These are phyloP conservation scores for Muntiacus muntjak DNA, from an alignment of 2,113 vertebrate species.

Conservation along the genomic window DNA sequence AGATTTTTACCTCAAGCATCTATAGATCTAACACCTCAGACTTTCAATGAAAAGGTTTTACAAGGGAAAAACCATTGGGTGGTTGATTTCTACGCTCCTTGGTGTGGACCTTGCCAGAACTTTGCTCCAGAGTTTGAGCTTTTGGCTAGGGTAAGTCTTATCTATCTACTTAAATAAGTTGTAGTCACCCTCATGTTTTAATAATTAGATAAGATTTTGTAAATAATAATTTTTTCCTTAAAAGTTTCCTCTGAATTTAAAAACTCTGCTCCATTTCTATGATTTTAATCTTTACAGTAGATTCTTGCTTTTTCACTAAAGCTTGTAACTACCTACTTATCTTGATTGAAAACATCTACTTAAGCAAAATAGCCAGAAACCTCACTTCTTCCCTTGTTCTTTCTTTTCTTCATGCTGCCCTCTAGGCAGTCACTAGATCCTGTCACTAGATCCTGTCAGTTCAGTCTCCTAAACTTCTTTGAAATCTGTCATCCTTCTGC, in stretches of 20 bases:
- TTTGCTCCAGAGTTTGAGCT: conserved; percentile 98
- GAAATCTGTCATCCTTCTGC: neutral
- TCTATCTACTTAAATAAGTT: neutral
- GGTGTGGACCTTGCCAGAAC: conserved; percentile 96
- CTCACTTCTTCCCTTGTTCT: neutral
- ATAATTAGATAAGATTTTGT: neutral
- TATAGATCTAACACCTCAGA: conserved; percentile 89
- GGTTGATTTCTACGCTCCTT: conserved; percentile 96
- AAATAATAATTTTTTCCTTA: conserved; percentile 1
- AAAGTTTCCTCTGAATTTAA: conserved; percentile 5
- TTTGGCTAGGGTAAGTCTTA: conserved; percentile 88
- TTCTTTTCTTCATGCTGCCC: neutral
- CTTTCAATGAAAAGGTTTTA: conserved; percentile 89
- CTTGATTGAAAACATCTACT: neutral
- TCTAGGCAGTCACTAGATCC: neutral
- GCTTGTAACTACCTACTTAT: neutral
- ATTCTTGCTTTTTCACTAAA: conserved; percentile 4
- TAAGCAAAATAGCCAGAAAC: neutral
- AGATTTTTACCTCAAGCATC: conserved; percentile 91
- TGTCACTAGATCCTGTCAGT: neutral
- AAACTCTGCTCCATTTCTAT: neutral
- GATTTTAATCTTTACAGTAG: neutral
- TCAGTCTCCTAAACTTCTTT: neutral
- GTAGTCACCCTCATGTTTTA: neutral
- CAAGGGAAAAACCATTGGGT: conserved; percentile 93